Evolutionary conservation across 23 tunicate species (phyloP).

Genomic region (Styela clava): DNA sequence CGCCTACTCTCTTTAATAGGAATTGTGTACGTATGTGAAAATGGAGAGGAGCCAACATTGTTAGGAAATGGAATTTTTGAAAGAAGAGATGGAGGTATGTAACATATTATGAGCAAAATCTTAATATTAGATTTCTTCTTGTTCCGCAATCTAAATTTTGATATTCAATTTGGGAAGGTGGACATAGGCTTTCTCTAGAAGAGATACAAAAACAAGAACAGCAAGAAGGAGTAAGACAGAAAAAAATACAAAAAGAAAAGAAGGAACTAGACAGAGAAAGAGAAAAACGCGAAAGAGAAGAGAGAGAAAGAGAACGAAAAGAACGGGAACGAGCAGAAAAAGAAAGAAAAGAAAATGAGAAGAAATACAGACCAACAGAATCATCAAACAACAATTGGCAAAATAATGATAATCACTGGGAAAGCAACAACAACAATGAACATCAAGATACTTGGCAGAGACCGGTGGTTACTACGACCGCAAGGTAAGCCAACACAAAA

Average conservation of each 20-base stretch:
- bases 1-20: too few relatives aligned
- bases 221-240: constrained; percentile 31
- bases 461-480: constrained; percentile 17
- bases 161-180: background rate
- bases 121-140: too few relatives aligned
- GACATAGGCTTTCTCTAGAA: constrained; percentile 8
- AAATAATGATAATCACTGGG: constrained; percentile 2
- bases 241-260: constrained; percentile 25
- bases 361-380: constrained; percentile 17
- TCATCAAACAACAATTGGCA: constrained; percentile 20
- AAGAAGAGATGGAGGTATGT: constrained; percentile 30
- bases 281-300: constrained; percentile 48
- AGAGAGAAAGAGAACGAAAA: constrained; percentile 43
- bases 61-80: constrained; percentile 63
- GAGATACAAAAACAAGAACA: constrained; percentile 38
- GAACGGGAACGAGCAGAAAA: constrained; percentile 40
- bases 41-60: constrained; percentile 48
- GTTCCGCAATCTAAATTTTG: too few relatives aligned
- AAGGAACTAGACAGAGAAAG: constrained; percentile 49
- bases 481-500: constrained; percentile 7
- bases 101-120: too few relatives aligned
- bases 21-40: constrained; percentile 59
- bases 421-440: constrained; percentile 21
- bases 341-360: constrained; percentile 18
- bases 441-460: constrained; percentile 8